Evolutionary conservation across 2,888 invertebrate genomes (phyloP).

Genomic region (Elgonia sp.): DNA sequence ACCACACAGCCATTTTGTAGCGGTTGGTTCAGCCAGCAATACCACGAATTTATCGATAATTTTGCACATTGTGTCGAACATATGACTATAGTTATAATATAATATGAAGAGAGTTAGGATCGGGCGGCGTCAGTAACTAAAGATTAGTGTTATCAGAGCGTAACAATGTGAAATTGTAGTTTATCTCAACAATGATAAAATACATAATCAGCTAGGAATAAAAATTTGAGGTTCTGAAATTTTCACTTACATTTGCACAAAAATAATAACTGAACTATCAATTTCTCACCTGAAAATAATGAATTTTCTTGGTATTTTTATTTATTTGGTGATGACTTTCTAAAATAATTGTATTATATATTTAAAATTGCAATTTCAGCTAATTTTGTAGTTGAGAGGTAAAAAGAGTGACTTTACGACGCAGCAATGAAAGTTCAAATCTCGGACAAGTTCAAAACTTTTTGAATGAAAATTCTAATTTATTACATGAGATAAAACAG

Average conservation of each 20-base stretch:
- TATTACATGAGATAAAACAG: too few species aligned
- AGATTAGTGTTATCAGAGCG: conserved; percentile 86
- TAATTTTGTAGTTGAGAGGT: too few species aligned
- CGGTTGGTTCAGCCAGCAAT: conserved; percentile 79
- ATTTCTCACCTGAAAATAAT: background rate
- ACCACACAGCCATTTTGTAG: conserved; percentile 84
- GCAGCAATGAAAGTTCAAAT: too few species aligned
- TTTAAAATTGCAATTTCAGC: too few species aligned
- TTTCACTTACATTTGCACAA: conserved; percentile 12
- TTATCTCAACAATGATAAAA: conserved; percentile 86
- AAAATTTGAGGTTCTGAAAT: background rate
- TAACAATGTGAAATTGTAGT: conserved; percentile 86
- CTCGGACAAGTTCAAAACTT: too few species aligned
- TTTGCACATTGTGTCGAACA: conserved; percentile 80
- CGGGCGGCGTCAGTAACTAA: conserved; percentile 85
- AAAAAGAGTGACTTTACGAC: too few species aligned
- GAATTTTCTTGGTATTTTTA: too few species aligned
- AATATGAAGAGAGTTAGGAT: conserved; percentile 77
- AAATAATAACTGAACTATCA: background rate
- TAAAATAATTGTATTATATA: too few species aligned
- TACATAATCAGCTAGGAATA: conserved; percentile 80
- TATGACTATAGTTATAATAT: conserved; percentile 79
- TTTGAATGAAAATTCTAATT: too few species aligned
- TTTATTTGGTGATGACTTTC: too few species aligned
- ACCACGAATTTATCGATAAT: conserved; percentile 85